phyloP scores from a whole-genome alignment of 2,113 vertebrate species.

The Planiliza haematocheilus region DNA sequence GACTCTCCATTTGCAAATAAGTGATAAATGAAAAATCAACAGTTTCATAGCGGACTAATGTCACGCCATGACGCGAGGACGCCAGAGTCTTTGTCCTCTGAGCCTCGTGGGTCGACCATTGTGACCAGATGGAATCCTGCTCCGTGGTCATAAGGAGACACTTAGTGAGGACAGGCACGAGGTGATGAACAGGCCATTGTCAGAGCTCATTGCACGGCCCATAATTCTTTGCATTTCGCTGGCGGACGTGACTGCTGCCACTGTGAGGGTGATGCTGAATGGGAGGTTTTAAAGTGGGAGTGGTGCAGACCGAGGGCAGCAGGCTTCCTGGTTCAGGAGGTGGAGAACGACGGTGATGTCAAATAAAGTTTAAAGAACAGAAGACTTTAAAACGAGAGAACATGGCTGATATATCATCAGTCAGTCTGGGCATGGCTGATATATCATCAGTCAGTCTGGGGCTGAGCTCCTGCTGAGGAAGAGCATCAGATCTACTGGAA shows the following conservation, averaged over 20 bases:
- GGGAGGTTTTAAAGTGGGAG: background rate
- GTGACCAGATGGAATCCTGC: constrained; percentile 34
- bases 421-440: too few species aligned
- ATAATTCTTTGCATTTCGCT: constrained; percentile 52
- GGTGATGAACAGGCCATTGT: constrained; percentile 65
- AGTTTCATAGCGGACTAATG: background rate
- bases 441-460: too few species aligned
- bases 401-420: too few species aligned
- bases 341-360: too few species aligned
- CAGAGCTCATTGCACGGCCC: background rate
- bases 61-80: background rate
- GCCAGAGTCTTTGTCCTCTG: background rate
- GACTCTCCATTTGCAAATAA: constrained; percentile 37
- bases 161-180: constrained; percentile 49
- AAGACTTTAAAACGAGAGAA: too few species aligned
- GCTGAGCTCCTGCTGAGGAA: too few species aligned
- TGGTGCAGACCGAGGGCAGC: too few species aligned
- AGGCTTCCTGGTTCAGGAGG: background rate
- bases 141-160: constrained; percentile 54
- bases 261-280: constrained; percentile 4
- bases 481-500: too few species aligned
- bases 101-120: background rate
- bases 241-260: background rate
- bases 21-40: constrained; percentile 8
- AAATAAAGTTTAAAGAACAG: too few species aligned